Conservation (phyloP, 2,113 vertebrate genomes). For the Thalassoma bifasciatum region DNA sequence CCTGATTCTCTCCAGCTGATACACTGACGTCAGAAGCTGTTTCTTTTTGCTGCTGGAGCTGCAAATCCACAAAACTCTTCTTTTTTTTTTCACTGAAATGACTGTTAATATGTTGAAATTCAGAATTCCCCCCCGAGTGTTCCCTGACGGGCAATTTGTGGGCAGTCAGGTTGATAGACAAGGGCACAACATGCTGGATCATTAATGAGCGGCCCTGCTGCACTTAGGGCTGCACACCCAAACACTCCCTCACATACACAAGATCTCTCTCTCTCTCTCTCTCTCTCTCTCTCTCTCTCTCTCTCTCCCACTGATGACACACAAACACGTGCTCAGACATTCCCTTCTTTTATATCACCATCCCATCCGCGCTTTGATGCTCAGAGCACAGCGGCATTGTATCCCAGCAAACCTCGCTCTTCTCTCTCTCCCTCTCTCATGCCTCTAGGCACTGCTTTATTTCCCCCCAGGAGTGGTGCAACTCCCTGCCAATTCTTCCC, state of each 20-base stretch:
- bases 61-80: background rate
- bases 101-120: slow-evolving; percentile 36
- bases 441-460: slow-evolving; percentile 54
- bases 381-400: background rate
- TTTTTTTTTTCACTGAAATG: slow-evolving; percentile 12
- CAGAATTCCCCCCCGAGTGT: slow-evolving; percentile 19
- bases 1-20: background rate
- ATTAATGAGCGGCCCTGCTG: slow-evolving; percentile 46
- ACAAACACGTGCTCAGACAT: background rate
- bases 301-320: background rate
- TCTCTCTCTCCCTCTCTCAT: slow-evolving; percentile 6
- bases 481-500: slow-evolving; percentile 67
- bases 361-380: slow-evolving; percentile 24
- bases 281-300: background rate
- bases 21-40: background rate
- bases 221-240: slow-evolving; percentile 1
- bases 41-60: background rate
- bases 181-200: slow-evolving; percentile 38
- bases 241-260: slow-evolving; percentile 9
- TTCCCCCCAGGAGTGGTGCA: slow-evolving; percentile 61
- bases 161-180: slow-evolving; percentile 52
- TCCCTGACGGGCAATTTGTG: slow-evolving; percentile 53
- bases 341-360: background rate
- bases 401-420: background rate
- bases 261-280: background rate